These are phyloP conservation scores for Suillia variegata DNA, from an alignment of 2,888 invertebrate species.

Conservation along the genomic window DNA sequence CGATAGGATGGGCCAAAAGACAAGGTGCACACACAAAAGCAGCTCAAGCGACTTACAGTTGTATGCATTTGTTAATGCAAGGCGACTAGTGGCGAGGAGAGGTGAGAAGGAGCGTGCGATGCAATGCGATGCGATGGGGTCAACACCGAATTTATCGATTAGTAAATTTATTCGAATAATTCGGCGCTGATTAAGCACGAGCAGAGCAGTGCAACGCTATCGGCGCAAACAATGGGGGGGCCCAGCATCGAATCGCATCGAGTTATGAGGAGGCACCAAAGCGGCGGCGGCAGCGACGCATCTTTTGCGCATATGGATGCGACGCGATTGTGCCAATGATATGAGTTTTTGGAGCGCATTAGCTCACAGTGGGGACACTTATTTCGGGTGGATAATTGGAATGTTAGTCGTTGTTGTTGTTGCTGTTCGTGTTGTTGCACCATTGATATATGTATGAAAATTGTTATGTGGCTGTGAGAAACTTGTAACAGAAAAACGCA, in stretches of 20 bases:
- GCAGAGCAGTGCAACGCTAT: background rate
- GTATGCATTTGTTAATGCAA: background rate
- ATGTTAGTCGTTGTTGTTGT: no score
- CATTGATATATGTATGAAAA: no score
- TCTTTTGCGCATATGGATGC: background rate
- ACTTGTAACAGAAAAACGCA: no score
- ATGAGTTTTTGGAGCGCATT: conserved; percentile 35
- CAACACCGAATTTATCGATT: background rate
- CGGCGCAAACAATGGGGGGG: background rate
- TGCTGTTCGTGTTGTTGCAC: no score
- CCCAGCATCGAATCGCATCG: background rate
- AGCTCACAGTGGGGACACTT: background rate
- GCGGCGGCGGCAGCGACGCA: no score
- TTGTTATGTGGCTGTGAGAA: no score
- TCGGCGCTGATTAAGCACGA: conserved; percentile 3
- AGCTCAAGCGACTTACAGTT: background rate
- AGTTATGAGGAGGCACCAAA: background rate
- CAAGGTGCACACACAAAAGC: no score
- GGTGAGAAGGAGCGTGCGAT: no score
- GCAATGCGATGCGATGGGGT: no score
- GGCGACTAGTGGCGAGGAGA: no score
- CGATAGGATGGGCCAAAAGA: background rate
- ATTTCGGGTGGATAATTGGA: conserved; percentile 19
- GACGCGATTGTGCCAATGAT: conserved; percentile 48
- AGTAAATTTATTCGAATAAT: background rate